Percentiles rank a stretch among this genome's conserved stretches.
Conservation (phyloP, 2,888 invertebrate genomes). For the Taphrorychus bicolor region DNA sequence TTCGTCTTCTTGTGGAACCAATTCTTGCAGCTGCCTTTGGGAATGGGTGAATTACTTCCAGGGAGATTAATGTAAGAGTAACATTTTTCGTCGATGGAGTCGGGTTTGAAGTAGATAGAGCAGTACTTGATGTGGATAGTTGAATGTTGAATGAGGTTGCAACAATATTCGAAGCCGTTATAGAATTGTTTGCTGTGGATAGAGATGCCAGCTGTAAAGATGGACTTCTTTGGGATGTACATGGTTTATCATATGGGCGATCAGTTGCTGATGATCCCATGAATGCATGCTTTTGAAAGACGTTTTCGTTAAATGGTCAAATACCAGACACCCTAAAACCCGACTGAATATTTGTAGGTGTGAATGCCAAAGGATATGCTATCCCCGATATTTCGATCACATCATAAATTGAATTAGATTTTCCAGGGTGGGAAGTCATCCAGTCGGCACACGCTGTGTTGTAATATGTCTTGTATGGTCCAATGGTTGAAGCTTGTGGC, state of each 20-base stretch:
- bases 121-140: not conserved
- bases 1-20: not conserved
- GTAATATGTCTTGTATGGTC: no score
- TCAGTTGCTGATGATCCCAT: no score
- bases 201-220: no score
- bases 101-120: not conserved
- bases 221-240: no score
- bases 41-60: not conserved
- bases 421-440: no score
- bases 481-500: no score
- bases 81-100: not conserved
- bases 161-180: not conserved
- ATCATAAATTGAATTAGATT: no score
- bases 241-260: not conserved
- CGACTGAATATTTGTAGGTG: not conserved
- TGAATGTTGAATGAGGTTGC: not conserved
- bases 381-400: not conserved
- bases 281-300: no score
- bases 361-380: not conserved
- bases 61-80: not conserved
- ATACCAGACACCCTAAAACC: not conserved
- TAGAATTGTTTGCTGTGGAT: not conserved
- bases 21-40: not conserved
- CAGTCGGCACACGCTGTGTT: no score
- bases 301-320: not conserved